These are phyloP conservation scores for Acrocera orbiculus DNA, from an alignment of 2,888 invertebrate species.

Conservation along the genomic window DNA sequence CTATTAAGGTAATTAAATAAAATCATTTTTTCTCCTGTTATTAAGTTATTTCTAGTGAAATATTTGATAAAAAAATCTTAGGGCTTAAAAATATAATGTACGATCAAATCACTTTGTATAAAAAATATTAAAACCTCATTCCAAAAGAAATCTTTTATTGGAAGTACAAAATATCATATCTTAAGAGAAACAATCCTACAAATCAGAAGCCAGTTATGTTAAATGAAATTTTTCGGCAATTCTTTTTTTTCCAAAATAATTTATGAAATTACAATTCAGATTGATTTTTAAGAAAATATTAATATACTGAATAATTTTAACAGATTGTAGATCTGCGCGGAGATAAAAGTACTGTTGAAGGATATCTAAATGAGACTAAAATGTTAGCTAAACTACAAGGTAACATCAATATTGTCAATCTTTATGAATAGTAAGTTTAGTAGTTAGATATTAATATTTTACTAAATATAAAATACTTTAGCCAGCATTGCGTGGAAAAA, in stretches of 20 bases:
- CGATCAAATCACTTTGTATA: no score
- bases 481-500: conserved; percentile 48
- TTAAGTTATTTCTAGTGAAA: no score
- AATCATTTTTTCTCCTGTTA: not conserved
- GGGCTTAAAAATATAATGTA: no score
- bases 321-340: conserved; percentile 67
- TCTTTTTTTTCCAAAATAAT: no score
- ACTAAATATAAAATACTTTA: conserved; percentile 28
- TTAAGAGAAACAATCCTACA: no score
- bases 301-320: conserved; percentile 6
- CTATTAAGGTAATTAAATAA: conserved; percentile 20
- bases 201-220: no score
- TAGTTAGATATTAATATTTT: not conserved
- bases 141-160: no score
- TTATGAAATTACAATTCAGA: no score
- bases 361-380: conserved; percentile 78
- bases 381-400: conserved; percentile 64
- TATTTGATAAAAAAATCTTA: no score
- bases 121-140: no score
- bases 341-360: conserved; percentile 52
- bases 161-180: no score
- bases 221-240: no score
- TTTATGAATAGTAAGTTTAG: conserved; percentile 68
- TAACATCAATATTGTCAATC: conserved; percentile 62
- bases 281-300: not conserved